Evolutionary conservation across 1,140 invertebrate genomes (phyloP).

Genomic region (Solen grandis): DNA sequence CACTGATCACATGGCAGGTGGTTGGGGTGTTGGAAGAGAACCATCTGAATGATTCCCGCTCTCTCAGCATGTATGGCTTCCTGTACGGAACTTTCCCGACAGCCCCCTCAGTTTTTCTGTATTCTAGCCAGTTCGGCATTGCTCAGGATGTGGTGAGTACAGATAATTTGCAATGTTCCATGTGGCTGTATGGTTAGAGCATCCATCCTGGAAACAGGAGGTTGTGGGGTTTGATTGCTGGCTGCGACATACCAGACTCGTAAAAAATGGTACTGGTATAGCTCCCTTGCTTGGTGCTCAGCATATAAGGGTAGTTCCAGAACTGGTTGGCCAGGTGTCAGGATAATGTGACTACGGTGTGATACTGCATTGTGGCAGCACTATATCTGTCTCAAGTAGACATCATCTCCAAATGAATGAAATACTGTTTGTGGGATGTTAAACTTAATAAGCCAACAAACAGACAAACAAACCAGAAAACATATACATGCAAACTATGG

Average conservation of each 20-base stretch:
- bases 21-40: slow-evolving; percentile 86
- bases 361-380: not conserved
- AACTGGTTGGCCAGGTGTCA: not conserved
- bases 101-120: slow-evolving; percentile 96
- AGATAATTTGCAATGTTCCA: not conserved
- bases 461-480: not conserved
- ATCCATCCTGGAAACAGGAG: not conserved
- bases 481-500: no score
- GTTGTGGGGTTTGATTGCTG: not conserved
- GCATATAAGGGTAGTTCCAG: not conserved
- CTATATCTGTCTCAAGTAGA: not conserved
- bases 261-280: slow-evolving; percentile 6
- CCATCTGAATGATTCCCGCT: slow-evolving; percentile 87
- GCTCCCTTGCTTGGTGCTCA: not conserved
- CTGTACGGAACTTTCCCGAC: slow-evolving; percentile 97
- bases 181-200: not conserved
- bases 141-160: slow-evolving; percentile 90
- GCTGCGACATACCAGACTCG: not conserved
- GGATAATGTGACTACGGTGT: not conserved
- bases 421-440: not conserved
- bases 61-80: slow-evolving; percentile 95
- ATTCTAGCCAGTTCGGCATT: slow-evolving; percentile 92
- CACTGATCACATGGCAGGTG: slow-evolving; percentile 92
- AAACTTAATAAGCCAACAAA: not conserved
- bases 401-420: not conserved